Percentiles rank a stretch among this genome's conserved stretches.
These are phyloP conservation scores for Drosophila paracracens DNA, from an alignment of 2,888 invertebrate genomes.

Conservation along the genomic window DNA sequence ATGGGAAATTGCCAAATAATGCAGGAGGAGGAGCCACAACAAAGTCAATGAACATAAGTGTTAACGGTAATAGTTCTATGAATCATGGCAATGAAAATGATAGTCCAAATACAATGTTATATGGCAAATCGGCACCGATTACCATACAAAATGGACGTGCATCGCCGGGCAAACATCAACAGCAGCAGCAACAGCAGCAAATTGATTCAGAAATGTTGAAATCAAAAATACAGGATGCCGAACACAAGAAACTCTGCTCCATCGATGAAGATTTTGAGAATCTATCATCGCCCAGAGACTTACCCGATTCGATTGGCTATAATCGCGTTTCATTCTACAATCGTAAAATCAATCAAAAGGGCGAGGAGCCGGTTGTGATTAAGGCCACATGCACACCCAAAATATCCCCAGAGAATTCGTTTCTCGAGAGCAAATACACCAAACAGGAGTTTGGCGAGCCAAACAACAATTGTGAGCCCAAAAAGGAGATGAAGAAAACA, in stretches of 20 bases:
- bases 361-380: conserved; percentile 82
- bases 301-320: conserved; percentile 82
- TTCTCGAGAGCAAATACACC: conserved; percentile 83
- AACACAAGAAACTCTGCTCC: conserved; percentile 79
- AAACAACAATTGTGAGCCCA: conserved; percentile 73
- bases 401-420: conserved; percentile 84
- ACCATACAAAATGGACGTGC: conserved; percentile 88
- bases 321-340: conserved; percentile 78
- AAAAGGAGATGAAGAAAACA: conserved; percentile 7
- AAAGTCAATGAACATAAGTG: conserved; percentile 77
- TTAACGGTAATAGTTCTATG: conserved; percentile 7
- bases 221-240: conserved; percentile 82
- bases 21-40: conserved; percentile 32
- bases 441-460: conserved; percentile 70
- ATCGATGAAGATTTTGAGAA: conserved; percentile 83
- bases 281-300: conserved; percentile 82
- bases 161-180: conserved; percentile 77
- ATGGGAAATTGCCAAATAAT: conserved; percentile 49
- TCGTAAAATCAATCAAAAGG: conserved; percentile 68
- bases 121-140: conserved; percentile 89
- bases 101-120: conserved; percentile 74
- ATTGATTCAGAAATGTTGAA: conserved; percentile 88
- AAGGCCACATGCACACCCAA: conserved; percentile 83
- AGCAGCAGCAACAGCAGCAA: conserved; percentile 87
- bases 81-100: conserved; percentile 62